These are phyloP conservation scores for Oscheius sp. DNA, from an alignment of 2,888 invertebrate genomes.

Conservation along the genomic window DNA sequence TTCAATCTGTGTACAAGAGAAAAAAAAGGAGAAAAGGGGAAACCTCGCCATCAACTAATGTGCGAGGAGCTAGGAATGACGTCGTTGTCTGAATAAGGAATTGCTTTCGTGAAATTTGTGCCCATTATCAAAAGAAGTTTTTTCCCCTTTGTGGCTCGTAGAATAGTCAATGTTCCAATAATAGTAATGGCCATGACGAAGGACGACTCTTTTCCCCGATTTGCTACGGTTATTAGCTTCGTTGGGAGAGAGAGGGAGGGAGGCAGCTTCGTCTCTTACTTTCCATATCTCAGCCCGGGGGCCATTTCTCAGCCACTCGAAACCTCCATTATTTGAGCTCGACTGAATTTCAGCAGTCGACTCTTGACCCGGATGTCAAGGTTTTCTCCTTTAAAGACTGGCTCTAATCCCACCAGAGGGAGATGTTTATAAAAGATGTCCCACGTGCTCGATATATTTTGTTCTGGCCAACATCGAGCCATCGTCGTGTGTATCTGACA, in stretches of 20 bases:
- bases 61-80: too few relatives aligned
- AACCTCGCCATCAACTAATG: too few relatives aligned
- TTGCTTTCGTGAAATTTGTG: too few relatives aligned
- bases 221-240: constrained; percentile 9
- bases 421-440: too few relatives aligned
- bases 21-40: not conserved
- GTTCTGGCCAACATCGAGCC: too few relatives aligned
- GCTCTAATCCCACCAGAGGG: too few relatives aligned
- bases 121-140: too few relatives aligned
- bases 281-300: not conserved
- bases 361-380: not conserved
- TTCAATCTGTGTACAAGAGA: not conserved
- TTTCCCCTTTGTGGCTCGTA: not conserved
- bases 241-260: not conserved
- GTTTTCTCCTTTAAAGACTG: too few relatives aligned
- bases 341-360: not conserved
- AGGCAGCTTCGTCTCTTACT: not conserved
- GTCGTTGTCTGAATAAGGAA: too few relatives aligned
- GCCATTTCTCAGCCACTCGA: not conserved
- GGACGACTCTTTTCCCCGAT: not conserved
- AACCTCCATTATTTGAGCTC: not conserved
- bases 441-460: too few relatives aligned
- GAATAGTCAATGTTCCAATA: not conserved
- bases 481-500: constrained; percentile 6
- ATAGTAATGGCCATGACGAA: not conserved